Base-by-base conservation (phyloP, 2,888 invertebrate species). In the Dicranocentrus wangi region DNA sequence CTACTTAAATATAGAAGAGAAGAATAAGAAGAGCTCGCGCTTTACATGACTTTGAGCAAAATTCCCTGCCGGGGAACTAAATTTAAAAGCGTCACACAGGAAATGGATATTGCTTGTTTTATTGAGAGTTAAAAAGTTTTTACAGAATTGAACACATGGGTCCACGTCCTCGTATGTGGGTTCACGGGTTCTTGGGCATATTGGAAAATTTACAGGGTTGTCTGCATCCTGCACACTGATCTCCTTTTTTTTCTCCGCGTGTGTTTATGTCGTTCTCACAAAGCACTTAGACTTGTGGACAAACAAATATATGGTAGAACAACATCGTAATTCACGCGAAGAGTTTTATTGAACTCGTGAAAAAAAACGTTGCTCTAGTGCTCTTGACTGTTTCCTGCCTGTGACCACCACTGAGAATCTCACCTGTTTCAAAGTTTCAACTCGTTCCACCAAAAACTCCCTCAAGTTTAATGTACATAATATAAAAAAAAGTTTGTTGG, bases 271-370 rank as follows among this genome's bases (percentile, higher is more conserved):
- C 61, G 77, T 69, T 69, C 77, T 69, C 77, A n/a, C 63, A 55
- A 58, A 76, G 58, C 75, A 76, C 75, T 66, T 76, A 76, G 58
- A 68, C 68, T 75, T 76, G 75, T 76, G 75, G 75, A 76, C 75
- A 76, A 66, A 68, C 69, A 77, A 77, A 77, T 77, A 69, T 68
- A 69, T 61, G 69, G 68, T 60, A 51, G 63, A 77, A 77, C 69
- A 77, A 69, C 69, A 61, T 69, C 77, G 77, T 77, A 77, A 77
- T 53, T 77, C 77, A 77, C 77, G 61, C 68, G 39, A 61, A 77
- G 77, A 77, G 69, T 77, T 77, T 77, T 77, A 76, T 76, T 76
- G 76, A 58, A 39, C 60, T 76, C 23, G 76, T 68, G 17, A 65
- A 42, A 39, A 42, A 43, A 58, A 68, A 43, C 28, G 61, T 61